These are phyloP conservation scores for Drosophila meridionalis DNA, from an alignment of 2,888 invertebrate species.

Conservation along the genomic window DNA sequence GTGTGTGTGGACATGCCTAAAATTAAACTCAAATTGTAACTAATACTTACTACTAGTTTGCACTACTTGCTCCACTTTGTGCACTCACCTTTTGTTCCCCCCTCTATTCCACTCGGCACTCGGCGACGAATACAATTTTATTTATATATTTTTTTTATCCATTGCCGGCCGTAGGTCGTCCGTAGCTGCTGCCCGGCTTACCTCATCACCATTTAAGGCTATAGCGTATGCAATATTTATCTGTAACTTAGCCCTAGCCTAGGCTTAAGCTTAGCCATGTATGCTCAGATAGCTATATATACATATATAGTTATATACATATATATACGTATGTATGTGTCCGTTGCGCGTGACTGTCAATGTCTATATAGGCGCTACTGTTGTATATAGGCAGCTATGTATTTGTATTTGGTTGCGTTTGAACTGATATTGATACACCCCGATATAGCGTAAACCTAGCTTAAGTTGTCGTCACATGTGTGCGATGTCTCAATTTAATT, in stretches of 20 bases:
- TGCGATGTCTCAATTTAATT: constrained; percentile 40
- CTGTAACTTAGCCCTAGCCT: constrained; percentile 66
- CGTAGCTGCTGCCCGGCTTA: constrained; percentile 66
- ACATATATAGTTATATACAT: neutral
- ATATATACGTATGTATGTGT: neutral
- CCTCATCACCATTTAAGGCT: constrained; percentile 83
- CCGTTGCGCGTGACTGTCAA: constrained; percentile 35
- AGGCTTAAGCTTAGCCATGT: constrained; percentile 67
- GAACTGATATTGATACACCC: constrained; percentile 71
- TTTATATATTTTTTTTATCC: constrained; percentile 63
- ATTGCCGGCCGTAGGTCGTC: constrained; percentile 61
- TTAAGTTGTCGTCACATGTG: constrained; percentile 15
- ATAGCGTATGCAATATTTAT: constrained; percentile 80
- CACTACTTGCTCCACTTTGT: constrained; percentile 54
- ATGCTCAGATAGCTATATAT: constrained; percentile 48
- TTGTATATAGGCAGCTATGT: constrained; percentile 19
- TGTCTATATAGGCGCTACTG: constrained; percentile 33
- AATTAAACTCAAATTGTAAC: constrained; percentile 80
- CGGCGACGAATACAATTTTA: constrained; percentile 41
- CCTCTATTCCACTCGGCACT: constrained; percentile 6
- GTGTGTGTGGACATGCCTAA: constrained; percentile 64
- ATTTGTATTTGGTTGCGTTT: constrained; percentile 51
- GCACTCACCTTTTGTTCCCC: constrained; percentile 27
- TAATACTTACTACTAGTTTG: constrained; percentile 58
- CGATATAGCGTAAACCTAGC: constrained; percentile 32